A percentile compares a stretch with the other conserved stretches of the same genome.
Conservation (phyloP, 2,113 vertebrate species). For the Verasper variegatus region DNA sequence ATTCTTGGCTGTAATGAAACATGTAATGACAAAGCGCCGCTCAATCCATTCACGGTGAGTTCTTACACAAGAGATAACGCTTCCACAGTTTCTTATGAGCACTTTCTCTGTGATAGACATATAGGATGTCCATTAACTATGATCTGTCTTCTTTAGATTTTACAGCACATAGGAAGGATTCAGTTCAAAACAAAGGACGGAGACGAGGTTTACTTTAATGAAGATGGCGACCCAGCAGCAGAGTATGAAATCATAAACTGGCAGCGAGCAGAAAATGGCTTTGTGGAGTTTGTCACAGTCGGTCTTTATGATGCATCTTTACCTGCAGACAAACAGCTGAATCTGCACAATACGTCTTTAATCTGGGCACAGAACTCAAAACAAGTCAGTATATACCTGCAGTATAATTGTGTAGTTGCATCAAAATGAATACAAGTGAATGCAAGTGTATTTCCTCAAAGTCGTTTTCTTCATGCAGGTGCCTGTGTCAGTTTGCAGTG, state of each 20-base stretch:
- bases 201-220: constrained; percentile 77
- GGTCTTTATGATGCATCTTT: constrained; percentile 76
- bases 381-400: constrained; percentile 38
- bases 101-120: background rate
- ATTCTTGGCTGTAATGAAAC: constrained; percentile 68
- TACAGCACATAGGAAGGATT: constrained; percentile 65
- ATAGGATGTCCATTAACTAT: background rate
- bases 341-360: constrained; percentile 62
- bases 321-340: constrained; percentile 57
- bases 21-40: constrained; percentile 53
- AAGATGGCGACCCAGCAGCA: constrained; percentile 76
- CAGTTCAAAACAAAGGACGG: constrained; percentile 78
- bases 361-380: constrained; percentile 69
- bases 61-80: background rate
- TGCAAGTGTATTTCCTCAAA: background rate
- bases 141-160: constrained; percentile 54
- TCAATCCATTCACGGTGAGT: constrained; percentile 68
- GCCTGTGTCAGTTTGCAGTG: constrained; percentile 76
- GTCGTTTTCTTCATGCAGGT: constrained; percentile 49
- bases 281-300: constrained; percentile 73
- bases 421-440: background rate
- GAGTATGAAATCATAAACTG: constrained; percentile 83
- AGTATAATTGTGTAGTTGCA: background rate
- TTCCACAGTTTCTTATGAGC: too few species aligned
- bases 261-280: constrained; percentile 62